These are phyloP conservation scores for Orthonychiurus folsomi DNA, from an alignment of 2,888 invertebrate genomes.

Conservation along the genomic window DNA sequence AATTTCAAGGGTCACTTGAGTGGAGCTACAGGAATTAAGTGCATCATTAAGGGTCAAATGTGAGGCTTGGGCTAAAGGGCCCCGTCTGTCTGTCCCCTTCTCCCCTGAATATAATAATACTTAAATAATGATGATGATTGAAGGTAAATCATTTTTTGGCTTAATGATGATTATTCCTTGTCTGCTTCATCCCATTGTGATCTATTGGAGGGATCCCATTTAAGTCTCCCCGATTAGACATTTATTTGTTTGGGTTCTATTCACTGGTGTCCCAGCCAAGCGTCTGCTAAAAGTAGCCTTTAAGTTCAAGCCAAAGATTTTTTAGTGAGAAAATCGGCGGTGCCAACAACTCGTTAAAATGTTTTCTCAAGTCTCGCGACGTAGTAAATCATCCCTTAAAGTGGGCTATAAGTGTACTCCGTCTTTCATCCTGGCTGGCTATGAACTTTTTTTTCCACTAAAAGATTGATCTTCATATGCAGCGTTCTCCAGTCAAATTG, in stretches of 20 bases:
- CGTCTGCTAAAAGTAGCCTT: not conserved
- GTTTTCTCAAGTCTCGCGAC: conserved; percentile 21
- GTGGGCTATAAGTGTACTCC: conserved; percentile 14
- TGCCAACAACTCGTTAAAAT: conserved; percentile 36
- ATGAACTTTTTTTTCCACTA: not conserved
- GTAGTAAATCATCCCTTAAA: conserved; percentile 30
- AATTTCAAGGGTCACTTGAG: not conserved
- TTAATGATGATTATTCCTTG: conserved; percentile 1
- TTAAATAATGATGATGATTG: conserved; percentile 6
- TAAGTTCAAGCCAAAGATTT: not conserved
- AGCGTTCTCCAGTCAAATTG: too few species aligned
- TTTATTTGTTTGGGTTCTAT: conserved; percentile 16
- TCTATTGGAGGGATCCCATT: conserved; percentile 8
- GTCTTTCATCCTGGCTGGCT: not conserved
- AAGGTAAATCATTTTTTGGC: conserved; percentile 1
- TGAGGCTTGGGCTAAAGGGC: not conserved
- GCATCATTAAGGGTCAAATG: not conserved
- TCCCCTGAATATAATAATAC: not conserved
- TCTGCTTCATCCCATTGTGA: conserved; percentile 4
- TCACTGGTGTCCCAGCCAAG: conserved; percentile 7
- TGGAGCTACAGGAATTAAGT: not conserved
- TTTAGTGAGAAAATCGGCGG: conserved; percentile 17
- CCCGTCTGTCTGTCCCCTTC: not conserved
- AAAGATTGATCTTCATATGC: too few species aligned
- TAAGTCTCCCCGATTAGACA: not conserved